Evolutionary conservation across 1,140 invertebrate species (phyloP), one percentile per base, ranked within the genome.

Genomic region (Lepidurus apus): DNA sequence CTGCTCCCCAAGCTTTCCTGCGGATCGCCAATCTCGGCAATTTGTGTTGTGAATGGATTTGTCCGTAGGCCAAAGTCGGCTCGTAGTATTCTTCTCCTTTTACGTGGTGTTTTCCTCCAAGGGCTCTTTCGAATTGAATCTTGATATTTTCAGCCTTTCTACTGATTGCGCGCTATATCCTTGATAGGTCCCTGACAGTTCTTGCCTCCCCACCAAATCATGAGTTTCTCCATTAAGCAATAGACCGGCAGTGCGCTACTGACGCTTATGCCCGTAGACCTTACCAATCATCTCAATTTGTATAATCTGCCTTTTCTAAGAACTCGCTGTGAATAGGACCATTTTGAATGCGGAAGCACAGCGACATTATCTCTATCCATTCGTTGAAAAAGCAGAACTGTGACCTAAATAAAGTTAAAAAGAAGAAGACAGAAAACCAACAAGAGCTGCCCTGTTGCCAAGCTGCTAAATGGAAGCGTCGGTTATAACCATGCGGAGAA

Each of bases 161-260:
- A 13, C 21, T 65, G 53, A 65, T 65, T 65, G 53, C 53, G 53
- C 53, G 21, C 34, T 65, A 65, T 65, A n/a, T 65, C 53, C 53
- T 65, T 65, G 8, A 65, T 65, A 21, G 53, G 53, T 65, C 53
- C 21, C 53, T 65, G 53, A 65, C 21, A 65, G 53, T 13, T 65
- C 53, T 65, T 21, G 53, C 53, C 53, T 65, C 53, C 53, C 53
- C 53, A 65, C 53, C 53, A 65, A 65, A 65, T 65, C 53, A 65
- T 21, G 21, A 13, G 53, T 65, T 65, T 65, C 34, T 34, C 53
- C 13, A 65, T 65, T 65, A 65, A 13, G 13, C 21, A 65, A 65
- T 65, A 65, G 53, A 21, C 53, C 21, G 7, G 17, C 53, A 21
- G 53, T 65, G 53, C 13, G 53, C 53, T 65, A n/a, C 17, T 65